A percentile compares a stretch with the other conserved stretches of the same genome.
These are phyloP conservation scores for Apocrypta bakeri DNA, from an alignment of 1,140 invertebrate species.

Conservation along the genomic window DNA sequence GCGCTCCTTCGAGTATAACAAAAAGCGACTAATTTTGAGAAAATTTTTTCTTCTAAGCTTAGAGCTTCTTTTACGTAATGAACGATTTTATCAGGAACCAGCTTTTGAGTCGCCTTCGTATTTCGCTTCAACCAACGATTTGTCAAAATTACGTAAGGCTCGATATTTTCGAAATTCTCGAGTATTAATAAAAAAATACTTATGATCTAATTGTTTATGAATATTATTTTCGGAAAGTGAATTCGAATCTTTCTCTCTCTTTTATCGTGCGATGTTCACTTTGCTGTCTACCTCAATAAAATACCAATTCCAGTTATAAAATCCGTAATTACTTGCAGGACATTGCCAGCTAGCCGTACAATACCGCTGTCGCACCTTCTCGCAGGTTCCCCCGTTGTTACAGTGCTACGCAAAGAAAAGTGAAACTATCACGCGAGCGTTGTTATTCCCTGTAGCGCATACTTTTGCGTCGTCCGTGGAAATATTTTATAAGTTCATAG, in stretches of 20 bases:
- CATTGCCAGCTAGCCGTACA: neutral
- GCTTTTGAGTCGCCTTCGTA: neutral
- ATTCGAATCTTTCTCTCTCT: no score
- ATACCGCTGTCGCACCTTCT: neutral
- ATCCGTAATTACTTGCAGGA: neutral
- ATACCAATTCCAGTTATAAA: neutral
- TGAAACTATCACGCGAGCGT: neutral
- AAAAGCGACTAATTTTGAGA: no score
- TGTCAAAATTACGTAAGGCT: neutral
- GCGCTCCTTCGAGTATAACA: no score
- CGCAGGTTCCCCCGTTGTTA: neutral
- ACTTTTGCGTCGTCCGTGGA: neutral
- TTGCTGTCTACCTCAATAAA: no score
- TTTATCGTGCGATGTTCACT: no score
- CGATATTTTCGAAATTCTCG: no score
- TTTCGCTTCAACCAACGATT: neutral
- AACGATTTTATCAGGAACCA: neutral
- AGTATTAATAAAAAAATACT: no score
- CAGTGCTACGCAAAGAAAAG: neutral
- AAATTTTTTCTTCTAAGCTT: neutral
- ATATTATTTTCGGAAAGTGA: no score
- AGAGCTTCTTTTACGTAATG: neutral
- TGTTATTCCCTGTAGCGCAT: neutral
- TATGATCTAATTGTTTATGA: no score
- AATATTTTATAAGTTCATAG: neutral